A percentile compares a stretch with the other conserved stretches of the same genome.
phyloP scores from a whole-genome alignment of 2,113 vertebrate genomes.

The Xenopus tropicalis region DNA sequence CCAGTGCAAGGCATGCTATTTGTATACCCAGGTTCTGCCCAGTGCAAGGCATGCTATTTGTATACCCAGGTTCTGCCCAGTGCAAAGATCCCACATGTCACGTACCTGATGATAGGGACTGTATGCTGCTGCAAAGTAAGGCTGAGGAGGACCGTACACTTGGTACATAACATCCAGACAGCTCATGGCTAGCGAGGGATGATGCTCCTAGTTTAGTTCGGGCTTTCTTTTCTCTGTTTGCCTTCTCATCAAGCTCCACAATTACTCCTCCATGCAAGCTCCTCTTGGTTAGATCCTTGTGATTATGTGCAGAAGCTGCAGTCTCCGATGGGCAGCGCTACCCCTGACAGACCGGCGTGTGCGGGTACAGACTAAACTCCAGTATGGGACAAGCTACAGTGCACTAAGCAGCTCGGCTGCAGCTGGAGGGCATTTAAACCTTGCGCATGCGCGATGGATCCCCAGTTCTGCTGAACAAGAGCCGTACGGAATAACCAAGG shows the following conservation, averaged over 20 bases:
- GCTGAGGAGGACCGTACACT: constrained; percentile 88
- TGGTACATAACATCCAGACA: constrained; percentile 99
- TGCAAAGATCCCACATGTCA: not conserved
- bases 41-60: too few species aligned
- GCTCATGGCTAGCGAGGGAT: constrained; percentile 84
- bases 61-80: too few species aligned
- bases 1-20: too few species aligned
- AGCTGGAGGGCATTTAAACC: constrained; percentile 49
- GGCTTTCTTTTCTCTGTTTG: not conserved
- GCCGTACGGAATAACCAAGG: not conserved
- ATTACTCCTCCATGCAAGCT: constrained; percentile 59
- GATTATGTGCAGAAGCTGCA: not conserved
- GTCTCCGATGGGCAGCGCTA: not conserved
- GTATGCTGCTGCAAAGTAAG: constrained; percentile 84
- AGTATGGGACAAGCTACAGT: constrained; percentile 14
- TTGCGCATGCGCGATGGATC: constrained; percentile 47
- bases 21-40: too few species aligned
- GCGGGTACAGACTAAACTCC: constrained; percentile 17
- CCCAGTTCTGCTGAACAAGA: constrained; percentile 5
- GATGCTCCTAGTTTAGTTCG: constrained; percentile 38
- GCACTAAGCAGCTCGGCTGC: constrained; percentile 18
- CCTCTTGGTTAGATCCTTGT: not conserved
- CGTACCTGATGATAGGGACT: constrained; percentile 89
- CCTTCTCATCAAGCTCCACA: constrained; percentile 41
- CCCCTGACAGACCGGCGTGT: not conserved